A percentile compares a stretch with the other conserved stretches of the same genome.
These are phyloP conservation scores for Pandemis heparana DNA, from an alignment of 2,888 invertebrate genomes.

Conservation along the genomic window DNA sequence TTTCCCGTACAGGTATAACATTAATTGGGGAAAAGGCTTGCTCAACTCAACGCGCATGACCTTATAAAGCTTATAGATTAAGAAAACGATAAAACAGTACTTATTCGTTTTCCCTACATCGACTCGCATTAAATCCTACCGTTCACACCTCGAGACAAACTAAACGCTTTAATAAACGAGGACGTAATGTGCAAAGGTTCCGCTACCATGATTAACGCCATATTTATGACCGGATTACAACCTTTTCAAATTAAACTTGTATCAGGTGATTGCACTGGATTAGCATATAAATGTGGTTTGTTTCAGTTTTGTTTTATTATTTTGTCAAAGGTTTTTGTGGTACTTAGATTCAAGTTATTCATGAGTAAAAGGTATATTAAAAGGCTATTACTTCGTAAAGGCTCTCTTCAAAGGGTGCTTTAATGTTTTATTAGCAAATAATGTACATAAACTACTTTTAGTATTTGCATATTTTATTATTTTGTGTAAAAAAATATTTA, in stretches of 20 bases:
- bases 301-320: not conserved
- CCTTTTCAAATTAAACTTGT: constrained; percentile 40
- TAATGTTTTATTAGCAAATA: too few relatives aligned
- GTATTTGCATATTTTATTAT: not conserved
- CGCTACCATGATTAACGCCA: constrained; percentile 32
- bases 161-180: constrained; percentile 39
- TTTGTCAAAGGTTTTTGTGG: not conserved
- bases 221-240: constrained; percentile 39
- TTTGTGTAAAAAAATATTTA: too few relatives aligned
- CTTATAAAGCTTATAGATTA: not conserved
- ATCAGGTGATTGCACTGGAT: constrained; percentile 35
- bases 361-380: not conserved
- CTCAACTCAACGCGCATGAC: too few relatives aligned
- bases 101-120: constrained; percentile 6
- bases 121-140: constrained; percentile 24
- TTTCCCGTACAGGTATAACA: too few relatives aligned
- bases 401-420: not conserved
- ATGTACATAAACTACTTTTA: not conserved
- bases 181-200: constrained; percentile 32
- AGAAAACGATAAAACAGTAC: constrained; percentile 18
- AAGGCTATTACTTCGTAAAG: not conserved
- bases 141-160: constrained; percentile 38
- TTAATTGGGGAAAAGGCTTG: too few relatives aligned
- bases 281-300: constrained; percentile 22
- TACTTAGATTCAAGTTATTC: not conserved